Evolutionary conservation across 2,113 vertebrate genomes (phyloP).

Genomic region (Pyrgilauda ruficollis): DNA sequence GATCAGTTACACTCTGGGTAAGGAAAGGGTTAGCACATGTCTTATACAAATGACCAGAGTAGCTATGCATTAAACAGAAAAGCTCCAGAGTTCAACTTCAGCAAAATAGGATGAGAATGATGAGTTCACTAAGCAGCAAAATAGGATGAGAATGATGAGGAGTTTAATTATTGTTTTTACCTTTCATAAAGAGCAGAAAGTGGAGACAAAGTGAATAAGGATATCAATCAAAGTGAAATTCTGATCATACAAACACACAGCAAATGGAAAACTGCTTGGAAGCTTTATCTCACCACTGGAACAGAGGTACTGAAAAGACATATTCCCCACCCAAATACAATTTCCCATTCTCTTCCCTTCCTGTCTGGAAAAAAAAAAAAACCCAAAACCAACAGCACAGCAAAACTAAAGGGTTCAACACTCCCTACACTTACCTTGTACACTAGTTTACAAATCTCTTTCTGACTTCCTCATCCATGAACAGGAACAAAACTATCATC

Average conservation of each 20-base stretch:
- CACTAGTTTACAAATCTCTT: background rate
- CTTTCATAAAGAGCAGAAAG: background rate
- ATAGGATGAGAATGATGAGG: background rate
- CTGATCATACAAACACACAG: background rate
- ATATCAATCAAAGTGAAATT: background rate
- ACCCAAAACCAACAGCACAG: background rate
- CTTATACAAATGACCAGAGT: background rate
- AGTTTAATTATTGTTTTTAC: background rate
- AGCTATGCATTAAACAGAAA: background rate
- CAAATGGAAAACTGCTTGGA: background rate
- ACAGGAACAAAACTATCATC: background rate
- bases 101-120: background rate
- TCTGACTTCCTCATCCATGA: background rate
- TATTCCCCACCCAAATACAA: background rate
- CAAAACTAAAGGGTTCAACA: background rate
- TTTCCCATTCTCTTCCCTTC: background rate
- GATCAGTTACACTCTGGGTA: background rate
- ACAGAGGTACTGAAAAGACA: background rate
- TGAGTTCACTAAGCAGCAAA: background rate
- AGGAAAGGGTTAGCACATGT: background rate
- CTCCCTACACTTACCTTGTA: rapidly evolving
- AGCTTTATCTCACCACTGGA: background rate
- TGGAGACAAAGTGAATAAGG: background rate
- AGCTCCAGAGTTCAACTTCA: background rate
- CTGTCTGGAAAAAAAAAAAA: background rate